Evolutionary conservation across 1,140 invertebrate genomes (phyloP).

Genomic region (Drosophila kohkoa): DNA sequence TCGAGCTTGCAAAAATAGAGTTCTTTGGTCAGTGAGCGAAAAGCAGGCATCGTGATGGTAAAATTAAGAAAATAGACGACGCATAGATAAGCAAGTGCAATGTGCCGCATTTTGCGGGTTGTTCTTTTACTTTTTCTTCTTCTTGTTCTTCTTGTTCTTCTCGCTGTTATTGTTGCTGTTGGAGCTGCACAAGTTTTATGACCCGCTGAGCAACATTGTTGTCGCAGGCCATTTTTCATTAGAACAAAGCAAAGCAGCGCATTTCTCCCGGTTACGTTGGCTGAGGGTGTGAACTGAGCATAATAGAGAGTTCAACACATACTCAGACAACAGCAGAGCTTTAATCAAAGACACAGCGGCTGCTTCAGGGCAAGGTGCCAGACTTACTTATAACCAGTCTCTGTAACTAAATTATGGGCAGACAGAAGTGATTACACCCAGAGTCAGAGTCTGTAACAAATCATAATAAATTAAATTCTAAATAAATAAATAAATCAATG

Average conservation of each 20-base stretch:
- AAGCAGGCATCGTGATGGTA: conserved; percentile 26
- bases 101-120: conserved; percentile 65
- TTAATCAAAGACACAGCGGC: conserved; percentile 16
- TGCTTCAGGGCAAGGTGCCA: conserved; percentile 7
- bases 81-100: conserved; percentile 76
- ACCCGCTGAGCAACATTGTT: conserved; percentile 74
- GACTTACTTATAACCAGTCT: neutral
- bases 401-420: conserved; percentile 8
- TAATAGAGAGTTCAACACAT: conserved; percentile 3
- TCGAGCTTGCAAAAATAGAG: conserved; percentile 65
- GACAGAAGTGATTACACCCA: neutral
- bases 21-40: conserved; percentile 31
- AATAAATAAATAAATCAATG: neutral
- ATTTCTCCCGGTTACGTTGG: conserved; percentile 4
- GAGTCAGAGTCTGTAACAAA: neutral
- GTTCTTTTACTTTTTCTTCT: neutral
- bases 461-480: neutral
- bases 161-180: conserved; percentile 41
- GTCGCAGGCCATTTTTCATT: conserved; percentile 72
- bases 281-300: neutral
- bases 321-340: neutral
- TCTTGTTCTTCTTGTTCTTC: neutral
- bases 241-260: conserved; percentile 61
- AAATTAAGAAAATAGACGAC: conserved; percentile 76
- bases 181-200: conserved; percentile 65